Evolutionary conservation across 2,888 invertebrate species (phyloP).

Genomic region (Trichogramma dendrolimi): DNA sequence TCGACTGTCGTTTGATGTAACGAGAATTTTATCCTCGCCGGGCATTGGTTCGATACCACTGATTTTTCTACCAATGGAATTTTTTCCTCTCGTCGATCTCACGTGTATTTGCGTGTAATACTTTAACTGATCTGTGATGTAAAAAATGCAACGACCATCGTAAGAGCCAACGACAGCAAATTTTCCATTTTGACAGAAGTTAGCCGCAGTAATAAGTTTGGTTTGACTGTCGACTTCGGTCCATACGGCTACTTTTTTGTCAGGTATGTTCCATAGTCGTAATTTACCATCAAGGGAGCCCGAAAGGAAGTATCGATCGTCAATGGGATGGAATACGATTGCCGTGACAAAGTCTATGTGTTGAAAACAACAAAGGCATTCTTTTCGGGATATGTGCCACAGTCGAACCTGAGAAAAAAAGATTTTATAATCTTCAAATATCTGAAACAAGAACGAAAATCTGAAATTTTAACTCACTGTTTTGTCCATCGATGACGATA

Average conservation of each 20-base stretch:
- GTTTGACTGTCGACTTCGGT: conserved; percentile 94
- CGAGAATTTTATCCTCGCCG: conserved; percentile 89
- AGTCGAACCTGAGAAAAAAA: conserved; percentile 55
- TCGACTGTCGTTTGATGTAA: conserved; percentile 96
- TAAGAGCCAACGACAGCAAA: conserved; percentile 98
- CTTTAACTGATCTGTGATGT: conserved; percentile 95
- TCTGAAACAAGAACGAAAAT: neutral
- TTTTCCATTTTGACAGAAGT: conserved; percentile 96
- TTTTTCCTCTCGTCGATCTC: conserved; percentile 90
- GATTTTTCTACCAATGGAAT: conserved; percentile 90
- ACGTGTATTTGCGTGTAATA: conserved; percentile 98
- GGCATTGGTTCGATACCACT: conserved; percentile 97
- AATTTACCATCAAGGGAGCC: conserved; percentile 97
- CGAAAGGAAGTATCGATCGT: conserved; percentile 87
- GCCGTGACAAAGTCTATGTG: conserved; percentile 99
- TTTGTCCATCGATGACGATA: conserved; percentile 98
- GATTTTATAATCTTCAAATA: neutral
- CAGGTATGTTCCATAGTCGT: conserved; percentile 98
- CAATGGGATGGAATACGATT: conserved; percentile 94
- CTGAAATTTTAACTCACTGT: conserved; percentile 61
- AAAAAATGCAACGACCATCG: conserved; percentile 97
- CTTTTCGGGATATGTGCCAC: conserved; percentile 96
- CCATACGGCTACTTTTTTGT: conserved; percentile 98
- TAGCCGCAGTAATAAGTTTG: conserved; percentile 92
- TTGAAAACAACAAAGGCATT: conserved; percentile 97